These are phyloP conservation scores for Heliocidaris erythrogramma DNA, from an alignment of 35 echinoderm and acorn worm genomes.

Conservation along the genomic window DNA sequence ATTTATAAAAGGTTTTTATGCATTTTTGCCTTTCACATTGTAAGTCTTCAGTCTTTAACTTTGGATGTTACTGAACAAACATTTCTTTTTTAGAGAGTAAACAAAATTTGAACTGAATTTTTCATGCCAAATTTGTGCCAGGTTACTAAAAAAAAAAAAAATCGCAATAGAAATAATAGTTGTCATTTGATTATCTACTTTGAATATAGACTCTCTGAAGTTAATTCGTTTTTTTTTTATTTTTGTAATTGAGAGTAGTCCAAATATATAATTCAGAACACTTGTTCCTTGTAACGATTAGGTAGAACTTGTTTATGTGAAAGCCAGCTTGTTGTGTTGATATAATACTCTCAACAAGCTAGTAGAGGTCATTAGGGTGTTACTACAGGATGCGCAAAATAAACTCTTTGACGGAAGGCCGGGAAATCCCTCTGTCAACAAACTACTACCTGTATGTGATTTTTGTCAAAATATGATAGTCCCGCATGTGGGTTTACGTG, in stretches of 20 bases:
- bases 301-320: background rate
- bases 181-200: too few relatives aligned
- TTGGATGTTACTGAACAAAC: background rate
- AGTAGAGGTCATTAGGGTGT: slow-evolving; percentile 6
- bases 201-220: too few relatives aligned
- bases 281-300: background rate
- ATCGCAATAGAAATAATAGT: too few relatives aligned
- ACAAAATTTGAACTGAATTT: too few relatives aligned
- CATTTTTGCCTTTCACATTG: background rate
- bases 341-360: background rate
- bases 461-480: slow-evolving; percentile 31
- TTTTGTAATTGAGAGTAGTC: background rate
- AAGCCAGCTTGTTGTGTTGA: background rate
- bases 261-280: background rate
- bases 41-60: background rate
- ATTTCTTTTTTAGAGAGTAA: background rate
- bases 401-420: slow-evolving; percentile 16
- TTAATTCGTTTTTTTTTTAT: background rate
- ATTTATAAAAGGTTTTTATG: background rate
- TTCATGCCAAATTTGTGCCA: too few relatives aligned
- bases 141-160: too few relatives aligned
- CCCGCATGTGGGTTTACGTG: background rate
- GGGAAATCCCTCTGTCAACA: slow-evolving; percentile 20
- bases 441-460: slow-evolving; percentile 19
- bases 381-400: slow-evolving; percentile 6